Base-by-base conservation (phyloP, 2,888 invertebrate genomes). In the Digitonthophagus gazella region DNA sequence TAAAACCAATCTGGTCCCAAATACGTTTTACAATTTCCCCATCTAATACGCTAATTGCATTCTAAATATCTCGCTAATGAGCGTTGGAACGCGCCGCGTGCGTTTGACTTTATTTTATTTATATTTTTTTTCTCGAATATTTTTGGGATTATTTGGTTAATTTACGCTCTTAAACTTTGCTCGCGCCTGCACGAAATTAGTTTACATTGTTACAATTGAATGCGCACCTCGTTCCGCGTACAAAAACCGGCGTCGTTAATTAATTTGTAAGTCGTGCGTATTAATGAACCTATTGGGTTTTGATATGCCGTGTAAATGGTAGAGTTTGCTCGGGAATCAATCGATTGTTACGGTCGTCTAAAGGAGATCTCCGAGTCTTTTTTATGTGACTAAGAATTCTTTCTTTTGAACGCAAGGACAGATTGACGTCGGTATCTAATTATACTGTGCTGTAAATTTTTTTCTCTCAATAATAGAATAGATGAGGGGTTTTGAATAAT, bases 271-370 rank as follows among this genome's bases (percentile, higher is more conserved):
- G 56, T n/a, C n/a, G 57, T 1, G 16, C n/a, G 57, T 57, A 14
- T 57, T 57, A 57, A 57, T 57, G 57, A 57, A 61, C n/a, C 61
- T 61, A 61, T 61, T 61, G 18, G 61, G 19, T 19, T 19, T 61
- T 61, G 19, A 19, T 44, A 44, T 44, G 28, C 28, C 28, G 28
- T 44, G 28, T 44, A 44, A 44, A 44, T 44, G 28, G 28, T 44
- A 11, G 28, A 44, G 2, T 44, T 11, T 44, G 11, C 11, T 44
- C 28, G 28, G 11, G 28, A 44, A 44, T 44, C 28, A 11, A 44
- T 44, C 28, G 11, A 44, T 44, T 44, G 28, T 44, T 44, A 44
- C 28, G 28, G 28, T 44, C 28, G 1, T 8, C 11, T 44, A 44
- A 44, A 44, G 28, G 6, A 44, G 28, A 44, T 44, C 6, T 44